A percentile compares a stretch with the other conserved stretches of the same genome.
Evolutionary conservation across 2,888 invertebrate species (phyloP).

Genomic region (Drosophila hamatofila): DNA sequence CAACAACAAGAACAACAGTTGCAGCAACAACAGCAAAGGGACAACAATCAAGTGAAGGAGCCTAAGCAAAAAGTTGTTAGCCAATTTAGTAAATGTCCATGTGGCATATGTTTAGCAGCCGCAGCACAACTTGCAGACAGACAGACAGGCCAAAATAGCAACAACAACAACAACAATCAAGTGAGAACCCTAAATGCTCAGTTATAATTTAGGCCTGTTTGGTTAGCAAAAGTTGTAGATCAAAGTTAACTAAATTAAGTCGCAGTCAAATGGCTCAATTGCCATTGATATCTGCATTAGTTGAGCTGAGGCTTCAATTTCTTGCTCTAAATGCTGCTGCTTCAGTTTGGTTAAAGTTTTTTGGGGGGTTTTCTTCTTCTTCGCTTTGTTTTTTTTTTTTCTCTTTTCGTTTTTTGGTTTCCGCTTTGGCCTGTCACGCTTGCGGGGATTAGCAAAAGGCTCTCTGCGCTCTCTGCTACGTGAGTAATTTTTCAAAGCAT

Average conservation of each 20-base stretch:
- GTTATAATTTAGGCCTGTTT: constrained; percentile 43
- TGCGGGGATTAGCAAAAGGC: constrained; percentile 52
- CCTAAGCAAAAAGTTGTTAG: constrained; percentile 71
- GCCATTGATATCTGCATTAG: constrained; percentile 19
- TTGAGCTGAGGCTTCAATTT: constrained; percentile 12
- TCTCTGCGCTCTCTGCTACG: constrained; percentile 45
- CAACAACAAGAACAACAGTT: constrained; percentile 12
- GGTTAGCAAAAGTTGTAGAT: constrained; percentile 40
- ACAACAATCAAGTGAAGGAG: constrained; percentile 35
- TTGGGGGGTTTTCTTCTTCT: neutral
- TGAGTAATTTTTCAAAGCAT: constrained; percentile 71
- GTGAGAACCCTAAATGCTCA: constrained; percentile 43
- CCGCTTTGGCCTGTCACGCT: constrained; percentile 45
- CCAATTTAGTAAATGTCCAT: constrained; percentile 76
- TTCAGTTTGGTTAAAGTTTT: constrained; percentile 21
- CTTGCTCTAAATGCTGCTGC: constrained; percentile 8
- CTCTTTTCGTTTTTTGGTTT: constrained; percentile 8
- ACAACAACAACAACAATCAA: constrained; percentile 22
- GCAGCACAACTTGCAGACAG: constrained; percentile 26
- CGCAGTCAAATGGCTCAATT: constrained; percentile 35
- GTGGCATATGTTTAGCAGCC: constrained; percentile 69
- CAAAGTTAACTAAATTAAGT: constrained; percentile 48
- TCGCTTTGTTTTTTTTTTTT: no score
- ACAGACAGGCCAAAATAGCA: neutral
- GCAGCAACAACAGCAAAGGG: constrained; percentile 25